Evolutionary conservation across 2,797 vertebrate genomes (phyloP).

Genomic region (Acropternis orthonyx): DNA sequence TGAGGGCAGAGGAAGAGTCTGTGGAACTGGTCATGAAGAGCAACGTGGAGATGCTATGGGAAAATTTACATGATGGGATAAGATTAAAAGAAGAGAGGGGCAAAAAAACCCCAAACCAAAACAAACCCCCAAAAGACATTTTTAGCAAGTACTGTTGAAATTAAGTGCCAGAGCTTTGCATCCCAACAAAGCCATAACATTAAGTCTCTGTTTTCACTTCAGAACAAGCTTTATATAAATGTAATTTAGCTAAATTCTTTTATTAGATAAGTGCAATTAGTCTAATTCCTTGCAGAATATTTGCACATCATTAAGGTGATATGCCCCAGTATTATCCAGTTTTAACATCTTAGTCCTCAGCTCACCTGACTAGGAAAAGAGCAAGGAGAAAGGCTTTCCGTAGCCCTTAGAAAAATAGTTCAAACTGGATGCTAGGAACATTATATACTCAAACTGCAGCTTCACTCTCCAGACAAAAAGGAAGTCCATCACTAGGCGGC

Average conservation of each 20-base stretch:
- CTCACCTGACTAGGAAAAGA: not conserved
- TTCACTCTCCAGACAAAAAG: not conserved
- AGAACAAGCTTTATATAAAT: not conserved
- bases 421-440: not conserved
- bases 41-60: rapidly evolving
- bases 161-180: not conserved
- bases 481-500: not conserved
- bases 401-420: not conserved
- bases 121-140: not conserved
- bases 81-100: not conserved
- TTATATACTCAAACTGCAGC: not conserved
- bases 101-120: not conserved
- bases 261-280: not conserved
- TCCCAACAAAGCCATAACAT: not conserved
- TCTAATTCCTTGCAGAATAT: not conserved
- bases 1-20: not conserved
- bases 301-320: not conserved
- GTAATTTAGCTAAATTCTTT: not conserved
- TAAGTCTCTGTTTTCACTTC: not conserved
- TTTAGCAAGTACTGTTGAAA: not conserved
- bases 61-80: not conserved
- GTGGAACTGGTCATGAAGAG: not conserved
- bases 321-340: not conserved
- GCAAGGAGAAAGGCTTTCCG: not conserved
- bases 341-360: not conserved